These are phyloP conservation scores for Pseudococcus longispinus DNA, from an alignment of 2,888 invertebrate genomes.

Conservation along the genomic window DNA sequence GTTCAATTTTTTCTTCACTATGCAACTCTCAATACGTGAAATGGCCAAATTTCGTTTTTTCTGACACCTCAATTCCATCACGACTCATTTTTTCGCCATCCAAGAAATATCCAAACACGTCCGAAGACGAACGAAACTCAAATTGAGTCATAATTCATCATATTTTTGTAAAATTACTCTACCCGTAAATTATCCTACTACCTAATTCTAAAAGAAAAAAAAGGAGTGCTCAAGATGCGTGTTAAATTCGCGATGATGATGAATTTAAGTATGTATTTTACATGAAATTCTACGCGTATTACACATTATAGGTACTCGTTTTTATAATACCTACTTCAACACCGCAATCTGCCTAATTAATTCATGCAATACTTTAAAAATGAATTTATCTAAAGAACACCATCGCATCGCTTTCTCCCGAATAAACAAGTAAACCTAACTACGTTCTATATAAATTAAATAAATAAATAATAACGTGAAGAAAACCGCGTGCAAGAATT, in stretches of 20 bases:
- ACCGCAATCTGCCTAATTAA: constrained; percentile 7
- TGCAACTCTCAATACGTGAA: too few species aligned
- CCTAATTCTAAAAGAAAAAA: not conserved
- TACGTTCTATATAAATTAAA: constrained; percentile 32
- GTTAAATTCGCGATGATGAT: not conserved
- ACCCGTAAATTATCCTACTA: not conserved
- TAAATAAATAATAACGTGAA: constrained; percentile 12
- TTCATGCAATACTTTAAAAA: constrained; percentile 7
- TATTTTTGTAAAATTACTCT: not conserved
- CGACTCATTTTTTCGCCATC: not conserved
- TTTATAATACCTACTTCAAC: constrained; percentile 15
- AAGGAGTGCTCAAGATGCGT: not conserved
- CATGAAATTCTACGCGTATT: not conserved
- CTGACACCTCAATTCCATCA: not conserved
- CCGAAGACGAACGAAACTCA: not conserved
- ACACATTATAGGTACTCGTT: not conserved
- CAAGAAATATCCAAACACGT: not conserved
- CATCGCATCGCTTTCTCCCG: constrained; percentile 4
- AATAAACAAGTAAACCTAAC: constrained; percentile 34
- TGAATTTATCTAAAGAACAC: constrained; percentile 17
- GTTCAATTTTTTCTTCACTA: too few species aligned
- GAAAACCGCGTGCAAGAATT: constrained; percentile 51
- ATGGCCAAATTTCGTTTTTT: too few species aligned
- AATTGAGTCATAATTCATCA: not conserved
- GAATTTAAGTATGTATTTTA: too few species aligned